Base-by-base conservation (phyloP, 53 echinoderm and acorn worm species). In the Holothuria leucospilota region DNA sequence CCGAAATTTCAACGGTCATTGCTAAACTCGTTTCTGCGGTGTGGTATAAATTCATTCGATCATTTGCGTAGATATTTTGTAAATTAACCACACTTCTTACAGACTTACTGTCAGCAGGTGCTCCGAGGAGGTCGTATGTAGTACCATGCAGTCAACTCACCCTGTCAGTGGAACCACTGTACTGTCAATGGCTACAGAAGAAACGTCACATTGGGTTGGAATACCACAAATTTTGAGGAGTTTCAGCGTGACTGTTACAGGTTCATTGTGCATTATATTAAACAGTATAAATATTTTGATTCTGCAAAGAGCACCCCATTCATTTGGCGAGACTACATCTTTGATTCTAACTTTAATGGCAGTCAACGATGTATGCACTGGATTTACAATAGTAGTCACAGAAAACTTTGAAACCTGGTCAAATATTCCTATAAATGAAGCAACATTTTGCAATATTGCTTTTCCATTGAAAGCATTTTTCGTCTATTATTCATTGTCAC, bases 381-480 rank as follows among this genome's bases (percentile, higher is more conserved):
- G 82, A 63, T 21, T 82, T 34, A n/a, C 42, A 26, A 34, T 82
- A 10, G 0, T 63, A 26, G 39, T 82, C 21, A 39, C 60, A 21
- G 82, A 82, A 20, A 82, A 82, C 40, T 34, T 65, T n/a, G 63
- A 63, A 24, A 82, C 24, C 25, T 39, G 61, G 63, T 62, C 82
- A 4, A 20, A 39, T 20, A 82, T 82, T 34, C 82, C 82, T 20
- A 14, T 63, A 24, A 39, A 62, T 18, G 61, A 6, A 28, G 62
- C 82, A 9, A 34, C 49, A 34, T 82, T 82, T 64, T 82, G 82
- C 49, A 41, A 39, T 3, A 20, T 82, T 63, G 64, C 82, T 14
- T 82, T 63, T 41, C 82, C 82, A n/a, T 62, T 62, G 42, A 62
- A 82, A 39, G 65, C 41, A 63, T 82, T 82, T 38, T 63, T 82